These are phyloP conservation scores for Archivesica marissinica DNA, from an alignment of 1,140 invertebrate species.

Conservation along the genomic window DNA sequence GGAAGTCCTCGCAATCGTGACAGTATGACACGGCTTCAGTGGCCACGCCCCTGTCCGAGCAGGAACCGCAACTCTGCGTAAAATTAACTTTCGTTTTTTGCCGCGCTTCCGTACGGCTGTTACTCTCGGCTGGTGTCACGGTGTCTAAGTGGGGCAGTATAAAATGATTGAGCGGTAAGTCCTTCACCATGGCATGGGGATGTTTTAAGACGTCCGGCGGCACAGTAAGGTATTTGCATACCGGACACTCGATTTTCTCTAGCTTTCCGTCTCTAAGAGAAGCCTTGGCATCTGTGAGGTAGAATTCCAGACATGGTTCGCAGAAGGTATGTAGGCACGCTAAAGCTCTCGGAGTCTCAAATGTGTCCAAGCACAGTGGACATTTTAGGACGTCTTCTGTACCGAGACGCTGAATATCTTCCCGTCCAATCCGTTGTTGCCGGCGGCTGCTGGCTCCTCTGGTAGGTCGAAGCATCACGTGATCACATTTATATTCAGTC, in stretches of 20 bases:
- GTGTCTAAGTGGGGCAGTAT: slow-evolving; percentile 35
- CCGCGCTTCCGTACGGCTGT: background rate
- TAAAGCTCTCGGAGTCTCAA: slow-evolving; percentile 52
- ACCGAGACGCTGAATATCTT: slow-evolving; percentile 26
- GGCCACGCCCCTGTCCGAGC: slow-evolving; percentile 19
- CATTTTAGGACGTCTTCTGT: slow-evolving; percentile 47
- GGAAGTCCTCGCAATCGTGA: slow-evolving; percentile 53
- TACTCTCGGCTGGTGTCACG: background rate
- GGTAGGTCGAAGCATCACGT: background rate
- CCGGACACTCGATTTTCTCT: slow-evolving; percentile 43
- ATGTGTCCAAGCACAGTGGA: slow-evolving; percentile 53
- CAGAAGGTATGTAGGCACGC: slow-evolving; percentile 62
- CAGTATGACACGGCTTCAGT: slow-evolving; percentile 36
- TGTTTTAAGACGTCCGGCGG: slow-evolving; percentile 37
- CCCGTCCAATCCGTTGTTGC: background rate
- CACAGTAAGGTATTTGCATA: slow-evolving; percentile 35
- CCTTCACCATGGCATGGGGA: slow-evolving; percentile 52
- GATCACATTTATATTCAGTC: no score
- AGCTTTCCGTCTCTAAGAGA: slow-evolving; percentile 29
- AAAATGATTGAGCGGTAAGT: slow-evolving; percentile 56
- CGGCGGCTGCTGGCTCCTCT: background rate
- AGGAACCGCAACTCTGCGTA: slow-evolving; percentile 40
- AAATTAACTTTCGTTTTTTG: slow-evolving; percentile 25
- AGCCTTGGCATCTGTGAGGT: slow-evolving; percentile 23
- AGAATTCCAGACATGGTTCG: slow-evolving; percentile 47